Conservation (phyloP, 2,113 vertebrate species). For the Sceloporus undulatus region DNA sequence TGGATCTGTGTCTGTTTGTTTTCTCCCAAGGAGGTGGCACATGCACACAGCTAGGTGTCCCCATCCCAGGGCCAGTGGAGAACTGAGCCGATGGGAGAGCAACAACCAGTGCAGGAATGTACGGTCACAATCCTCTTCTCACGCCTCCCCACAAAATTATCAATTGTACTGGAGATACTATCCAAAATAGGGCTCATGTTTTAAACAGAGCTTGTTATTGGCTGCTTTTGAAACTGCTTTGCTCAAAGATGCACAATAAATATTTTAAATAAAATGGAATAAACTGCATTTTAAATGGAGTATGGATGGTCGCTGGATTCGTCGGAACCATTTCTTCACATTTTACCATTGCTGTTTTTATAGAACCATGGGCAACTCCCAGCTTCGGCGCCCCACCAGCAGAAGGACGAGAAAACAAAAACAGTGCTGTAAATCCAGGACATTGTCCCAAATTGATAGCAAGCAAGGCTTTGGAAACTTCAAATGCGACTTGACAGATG, state of each 20-base stretch:
- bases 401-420: not conserved
- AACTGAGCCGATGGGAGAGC: too few relatives aligned
- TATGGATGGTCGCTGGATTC: not conserved
- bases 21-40: too few relatives aligned
- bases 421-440: conserved; percentile 28
- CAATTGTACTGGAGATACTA: not conserved
- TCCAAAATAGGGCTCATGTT: not conserved
- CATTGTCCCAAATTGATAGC: not conserved
- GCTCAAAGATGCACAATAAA: not conserved
- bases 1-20: too few relatives aligned
- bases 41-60: too few relatives aligned
- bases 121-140: too few relatives aligned
- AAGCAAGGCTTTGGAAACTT: conserved; percentile 40
- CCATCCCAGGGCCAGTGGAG: too few relatives aligned
- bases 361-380: not conserved
- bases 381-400: not conserved
- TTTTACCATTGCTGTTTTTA: not conserved
- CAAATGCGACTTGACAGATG: conserved; percentile 59
- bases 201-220: not conserved
- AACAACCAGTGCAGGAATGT: too few relatives aligned
- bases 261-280: not conserved
- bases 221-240: not conserved
- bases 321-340: not conserved
- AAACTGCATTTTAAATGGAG: not conserved
- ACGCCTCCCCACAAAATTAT: not conserved